These are phyloP conservation scores for Telenomus remus DNA, from an alignment of 1,140 invertebrate species.

Conservation along the genomic window DNA sequence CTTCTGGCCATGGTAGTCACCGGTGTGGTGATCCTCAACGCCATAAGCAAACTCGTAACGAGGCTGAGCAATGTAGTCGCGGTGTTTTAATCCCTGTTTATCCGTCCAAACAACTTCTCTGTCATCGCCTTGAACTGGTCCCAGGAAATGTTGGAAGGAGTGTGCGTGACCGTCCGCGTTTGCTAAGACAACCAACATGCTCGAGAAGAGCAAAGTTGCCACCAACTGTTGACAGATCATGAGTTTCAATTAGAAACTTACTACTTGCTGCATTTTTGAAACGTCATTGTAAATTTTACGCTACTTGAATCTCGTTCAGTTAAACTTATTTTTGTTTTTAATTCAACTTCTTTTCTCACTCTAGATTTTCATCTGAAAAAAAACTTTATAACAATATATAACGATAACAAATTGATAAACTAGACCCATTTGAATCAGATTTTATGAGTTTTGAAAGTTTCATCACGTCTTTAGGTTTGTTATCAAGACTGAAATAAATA, in stretches of 20 bases:
- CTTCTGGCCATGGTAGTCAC: conserved; percentile 79
- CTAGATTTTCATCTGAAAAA: too few relatives aligned
- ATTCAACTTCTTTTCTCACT: too few relatives aligned
- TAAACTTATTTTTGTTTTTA: too few relatives aligned
- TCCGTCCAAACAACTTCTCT: conserved; percentile 68
- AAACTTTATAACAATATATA: too few relatives aligned
- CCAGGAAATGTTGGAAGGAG: conserved; percentile 72
- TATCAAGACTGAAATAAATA: not conserved
- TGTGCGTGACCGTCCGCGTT: conserved; percentile 62
- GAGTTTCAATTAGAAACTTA: conserved; percentile 16
- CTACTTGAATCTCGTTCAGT: too few relatives aligned
- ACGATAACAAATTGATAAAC: too few relatives aligned
- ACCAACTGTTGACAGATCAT: conserved; percentile 39
- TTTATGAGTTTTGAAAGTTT: too few relatives aligned
- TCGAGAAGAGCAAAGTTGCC: conserved; percentile 36
- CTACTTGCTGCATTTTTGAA: not conserved
- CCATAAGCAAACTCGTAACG: conserved; percentile 80
- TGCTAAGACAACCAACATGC: conserved; percentile 17
- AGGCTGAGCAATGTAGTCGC: conserved; percentile 73
- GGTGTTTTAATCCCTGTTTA: conserved; percentile 65
- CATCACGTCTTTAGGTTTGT: not conserved
- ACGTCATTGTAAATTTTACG: too few relatives aligned
- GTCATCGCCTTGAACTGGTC: conserved; percentile 68
- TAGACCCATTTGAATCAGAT: too few relatives aligned
- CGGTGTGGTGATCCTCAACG: conserved; percentile 79